These are phyloP conservation scores for Lottia gigantea DNA, from an alignment of 2,888 invertebrate genomes.

Conservation along the genomic window DNA sequence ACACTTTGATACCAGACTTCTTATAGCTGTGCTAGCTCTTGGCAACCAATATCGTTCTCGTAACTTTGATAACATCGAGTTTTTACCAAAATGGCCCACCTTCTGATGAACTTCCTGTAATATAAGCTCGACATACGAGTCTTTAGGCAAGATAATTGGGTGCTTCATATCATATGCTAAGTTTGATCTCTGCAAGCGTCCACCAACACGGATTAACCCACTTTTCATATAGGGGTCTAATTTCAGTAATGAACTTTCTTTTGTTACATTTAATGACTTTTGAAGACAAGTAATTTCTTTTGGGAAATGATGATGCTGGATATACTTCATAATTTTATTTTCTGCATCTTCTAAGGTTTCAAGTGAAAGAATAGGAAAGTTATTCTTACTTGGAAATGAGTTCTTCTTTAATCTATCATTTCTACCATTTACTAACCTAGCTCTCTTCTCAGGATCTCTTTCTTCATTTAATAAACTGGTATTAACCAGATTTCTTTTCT, in stretches of 20 bases:
- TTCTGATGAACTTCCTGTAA: background rate
- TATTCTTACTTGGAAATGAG: background rate
- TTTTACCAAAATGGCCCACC: conserved; percentile 9
- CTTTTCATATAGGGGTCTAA: background rate
- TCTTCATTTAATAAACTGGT: background rate
- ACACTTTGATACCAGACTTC: conserved; percentile 20
- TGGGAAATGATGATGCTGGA: conserved; percentile 3
- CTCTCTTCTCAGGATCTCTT: background rate
- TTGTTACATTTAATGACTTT: background rate
- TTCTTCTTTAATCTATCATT: no score
- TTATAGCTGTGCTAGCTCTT: conserved; percentile 28
- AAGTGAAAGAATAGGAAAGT: background rate
- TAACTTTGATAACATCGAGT: background rate
- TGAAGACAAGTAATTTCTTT: background rate
- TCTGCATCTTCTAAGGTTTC: background rate
- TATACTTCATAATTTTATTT: background rate
- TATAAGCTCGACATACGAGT: background rate
- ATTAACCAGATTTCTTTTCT: background rate
- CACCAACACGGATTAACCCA: background rate
- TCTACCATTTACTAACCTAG: no score
- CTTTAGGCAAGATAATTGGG: no score
- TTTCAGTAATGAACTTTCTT: background rate
- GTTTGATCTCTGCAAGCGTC: background rate
- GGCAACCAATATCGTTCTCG: conserved; percentile 31
- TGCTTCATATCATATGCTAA: no score